Evolutionary conservation across 1,140 invertebrate genomes (phyloP).

Genomic region (Alviniconcha marisindica): DNA sequence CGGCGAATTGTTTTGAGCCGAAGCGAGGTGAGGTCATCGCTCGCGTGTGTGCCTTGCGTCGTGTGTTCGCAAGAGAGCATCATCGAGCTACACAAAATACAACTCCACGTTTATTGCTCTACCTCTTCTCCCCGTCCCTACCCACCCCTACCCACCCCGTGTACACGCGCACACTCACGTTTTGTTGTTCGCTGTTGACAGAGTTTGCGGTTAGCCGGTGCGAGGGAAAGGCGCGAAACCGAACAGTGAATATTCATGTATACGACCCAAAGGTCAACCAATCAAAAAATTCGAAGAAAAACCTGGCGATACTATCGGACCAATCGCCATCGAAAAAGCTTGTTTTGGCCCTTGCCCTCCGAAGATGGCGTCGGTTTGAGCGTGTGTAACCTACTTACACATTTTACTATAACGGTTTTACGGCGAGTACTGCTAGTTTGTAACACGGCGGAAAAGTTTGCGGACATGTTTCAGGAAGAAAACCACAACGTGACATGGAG

Average conservation of each 20-base stretch:
- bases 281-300: conserved; percentile 34
- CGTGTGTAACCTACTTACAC: conserved; percentile 41
- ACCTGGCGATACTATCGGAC: conserved; percentile 33
- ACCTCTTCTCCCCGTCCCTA: not conserved
- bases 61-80: conserved; percentile 10
- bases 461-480: conserved; percentile 10
- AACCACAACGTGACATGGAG: conserved; percentile 14
- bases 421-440: conserved; percentile 24
- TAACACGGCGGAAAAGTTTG: not conserved
- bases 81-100: not conserved
- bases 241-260: conserved; percentile 32
- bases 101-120: not conserved
- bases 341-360: conserved; percentile 37
- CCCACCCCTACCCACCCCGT: not conserved
- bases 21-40: not conserved
- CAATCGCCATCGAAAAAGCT: conserved; percentile 34
- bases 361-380: conserved; percentile 35
- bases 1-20: not conserved
- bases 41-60: not conserved
- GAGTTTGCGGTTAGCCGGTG: conserved; percentile 39
- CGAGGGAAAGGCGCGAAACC: conserved; percentile 41
- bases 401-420: conserved; percentile 41
- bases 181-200: conserved; percentile 35
- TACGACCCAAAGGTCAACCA: conserved; percentile 29
- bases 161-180: conserved; percentile 31